A percentile compares a stretch with the other conserved stretches of the same genome.
These are phyloP conservation scores for Chanos chanos DNA, from an alignment of 2,797 vertebrate genomes.

Conservation along the genomic window DNA sequence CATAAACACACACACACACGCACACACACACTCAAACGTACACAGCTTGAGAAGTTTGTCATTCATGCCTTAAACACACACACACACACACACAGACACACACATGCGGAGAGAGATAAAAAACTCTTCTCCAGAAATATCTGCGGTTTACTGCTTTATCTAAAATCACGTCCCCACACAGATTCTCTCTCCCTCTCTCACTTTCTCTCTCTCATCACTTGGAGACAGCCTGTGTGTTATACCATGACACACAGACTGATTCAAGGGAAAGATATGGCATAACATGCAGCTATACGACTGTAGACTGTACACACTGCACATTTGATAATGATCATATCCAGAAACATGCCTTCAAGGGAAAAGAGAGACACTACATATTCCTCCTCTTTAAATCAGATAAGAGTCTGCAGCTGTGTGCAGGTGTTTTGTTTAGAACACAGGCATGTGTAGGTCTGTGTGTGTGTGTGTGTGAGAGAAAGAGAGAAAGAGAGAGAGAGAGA, in stretches of 20 bases:
- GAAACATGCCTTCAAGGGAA: constrained; percentile 30
- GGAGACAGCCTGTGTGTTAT: no score
- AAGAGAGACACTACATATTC: constrained; percentile 3
- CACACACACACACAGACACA: constrained; percentile 12
- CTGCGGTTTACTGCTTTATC: no score
- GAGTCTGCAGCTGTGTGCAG: background rate
- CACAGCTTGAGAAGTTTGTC: background rate
- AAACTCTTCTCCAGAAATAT: background rate
- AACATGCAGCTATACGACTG: constrained; percentile 23
- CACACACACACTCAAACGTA: constrained; percentile 1
- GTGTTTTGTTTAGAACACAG: constrained; percentile 18
- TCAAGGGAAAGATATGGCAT: constrained; percentile 20
- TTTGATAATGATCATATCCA: constrained; percentile 31
- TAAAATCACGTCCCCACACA: no score
- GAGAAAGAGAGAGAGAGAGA: constrained; percentile 10
- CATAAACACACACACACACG: constrained; percentile 4
- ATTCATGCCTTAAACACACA: constrained; percentile 15
- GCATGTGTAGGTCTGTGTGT: background rate
- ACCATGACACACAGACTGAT: constrained; percentile 3
- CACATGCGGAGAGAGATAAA: constrained; percentile 3
- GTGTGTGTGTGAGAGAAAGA: background rate
- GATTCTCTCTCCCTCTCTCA: background rate
- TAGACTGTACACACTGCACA: constrained; percentile 12
- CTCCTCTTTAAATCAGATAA: constrained; percentile 26
- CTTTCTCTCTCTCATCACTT: no score